Conservation (phyloP, 1,140 invertebrate genomes). For the Maconellicoccus hirsutus region DNA sequence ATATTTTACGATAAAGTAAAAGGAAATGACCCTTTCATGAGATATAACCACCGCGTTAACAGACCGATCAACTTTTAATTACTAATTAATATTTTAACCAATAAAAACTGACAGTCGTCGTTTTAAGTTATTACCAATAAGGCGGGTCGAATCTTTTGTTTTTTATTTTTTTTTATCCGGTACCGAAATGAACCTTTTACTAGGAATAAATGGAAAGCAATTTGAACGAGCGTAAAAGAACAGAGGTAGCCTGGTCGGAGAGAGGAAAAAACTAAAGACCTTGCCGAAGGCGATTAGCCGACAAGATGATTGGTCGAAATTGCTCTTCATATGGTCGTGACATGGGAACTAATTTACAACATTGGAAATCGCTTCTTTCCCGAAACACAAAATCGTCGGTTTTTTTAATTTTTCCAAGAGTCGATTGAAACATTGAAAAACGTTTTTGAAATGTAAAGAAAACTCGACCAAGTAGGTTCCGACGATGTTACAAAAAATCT, state of each 20-base stretch:
- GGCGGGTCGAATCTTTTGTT: background rate
- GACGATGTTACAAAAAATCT: too few species aligned
- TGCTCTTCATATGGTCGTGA: background rate
- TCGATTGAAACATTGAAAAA: background rate
- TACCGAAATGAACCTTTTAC: background rate
- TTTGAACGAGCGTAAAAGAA: background rate
- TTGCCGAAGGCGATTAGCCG: background rate
- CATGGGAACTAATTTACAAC: background rate
- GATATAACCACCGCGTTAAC: background rate
- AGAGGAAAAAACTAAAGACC: background rate
- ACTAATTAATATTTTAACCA: constrained; percentile 5
- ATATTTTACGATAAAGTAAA: background rate
- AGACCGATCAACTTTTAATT: background rate
- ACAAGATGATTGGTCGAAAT: background rate
- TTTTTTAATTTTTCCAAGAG: background rate
- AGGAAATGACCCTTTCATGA: background rate
- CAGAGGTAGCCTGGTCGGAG: background rate
- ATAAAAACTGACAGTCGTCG: constrained; percentile 1
- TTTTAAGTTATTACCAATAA: background rate
- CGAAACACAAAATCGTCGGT: background rate
- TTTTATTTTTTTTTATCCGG: background rate
- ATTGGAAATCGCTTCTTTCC: background rate
- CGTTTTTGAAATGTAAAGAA: too few species aligned
- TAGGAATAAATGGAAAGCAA: background rate
- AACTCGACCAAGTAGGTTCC: too few species aligned